These are phyloP conservation scores for Listrodromus nycthemerus DNA, from an alignment of 2,888 invertebrate genomes.

Conservation along the genomic window DNA sequence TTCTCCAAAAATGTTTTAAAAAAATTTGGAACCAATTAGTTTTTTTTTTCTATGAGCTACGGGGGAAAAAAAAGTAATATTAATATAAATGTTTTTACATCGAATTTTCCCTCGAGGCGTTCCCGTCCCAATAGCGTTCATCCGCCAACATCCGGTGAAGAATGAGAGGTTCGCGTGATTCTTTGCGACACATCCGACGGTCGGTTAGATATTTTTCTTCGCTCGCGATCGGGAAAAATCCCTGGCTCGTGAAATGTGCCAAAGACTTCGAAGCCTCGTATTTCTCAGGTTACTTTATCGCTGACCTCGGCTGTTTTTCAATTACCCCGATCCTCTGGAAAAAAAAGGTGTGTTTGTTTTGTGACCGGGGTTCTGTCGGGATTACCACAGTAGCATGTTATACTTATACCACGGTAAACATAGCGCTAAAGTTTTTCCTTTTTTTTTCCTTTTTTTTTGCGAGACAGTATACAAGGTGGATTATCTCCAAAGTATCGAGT, in stretches of 20 bases:
- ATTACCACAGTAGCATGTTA: conserved; percentile 7
- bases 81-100: no score
- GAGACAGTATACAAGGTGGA: conserved; percentile 57
- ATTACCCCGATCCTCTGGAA: conserved; percentile 72
- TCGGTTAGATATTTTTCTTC: conserved; percentile 58
- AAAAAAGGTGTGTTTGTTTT: conserved; percentile 27
- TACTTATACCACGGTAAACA: conserved; percentile 16
- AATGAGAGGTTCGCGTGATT: neutral
- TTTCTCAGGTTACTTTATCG: conserved; percentile 76
- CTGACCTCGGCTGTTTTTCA: conserved; percentile 76
- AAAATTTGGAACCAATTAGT: no score
- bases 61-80: no score
- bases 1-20: no score
- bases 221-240: conserved; percentile 67
- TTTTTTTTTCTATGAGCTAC: no score
- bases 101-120: no score
- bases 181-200: neutral
- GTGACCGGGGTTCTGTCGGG: conserved; percentile 2
- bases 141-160: neutral
- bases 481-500: conserved; percentile 60
- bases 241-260: conserved; percentile 69
- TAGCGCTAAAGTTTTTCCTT: neutral
- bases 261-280: conserved; percentile 72
- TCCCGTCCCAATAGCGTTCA: neutral
- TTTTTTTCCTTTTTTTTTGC: neutral